A percentile compares a stretch with the other conserved stretches of the same genome.
phyloP scores from a whole-genome alignment of 2,113 vertebrate genomes.

The Halcyon senegalensis region DNA sequence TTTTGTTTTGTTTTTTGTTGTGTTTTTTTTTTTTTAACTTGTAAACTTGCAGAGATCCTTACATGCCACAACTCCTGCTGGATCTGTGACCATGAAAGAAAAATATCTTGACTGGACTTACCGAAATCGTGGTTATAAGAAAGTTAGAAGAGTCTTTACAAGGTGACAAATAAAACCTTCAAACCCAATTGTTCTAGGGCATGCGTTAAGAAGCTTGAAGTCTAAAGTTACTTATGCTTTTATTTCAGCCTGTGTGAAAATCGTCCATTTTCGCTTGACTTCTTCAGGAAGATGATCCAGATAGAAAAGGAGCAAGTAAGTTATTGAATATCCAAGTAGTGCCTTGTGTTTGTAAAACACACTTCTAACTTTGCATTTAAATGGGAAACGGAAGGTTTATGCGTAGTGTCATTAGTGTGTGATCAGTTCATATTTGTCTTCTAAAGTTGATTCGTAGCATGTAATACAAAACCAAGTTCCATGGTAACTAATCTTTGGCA shows the following conservation, averaged over 20 bases:
- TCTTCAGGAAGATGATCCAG: constrained; percentile 92
- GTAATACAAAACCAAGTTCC: constrained; percentile 5
- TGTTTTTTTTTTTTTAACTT: accelerated
- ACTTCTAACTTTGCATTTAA: neutral
- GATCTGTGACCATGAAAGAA: constrained; percentile 86
- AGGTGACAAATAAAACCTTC: constrained; percentile 76
- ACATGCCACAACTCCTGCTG: constrained; percentile 67
- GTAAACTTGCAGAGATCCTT: constrained; percentile 82
- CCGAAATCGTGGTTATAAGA: constrained; percentile 85
- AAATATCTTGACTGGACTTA: constrained; percentile 91
- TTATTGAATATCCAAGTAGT: neutral
- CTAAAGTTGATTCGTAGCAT: neutral
- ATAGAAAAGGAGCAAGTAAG: constrained; percentile 94
- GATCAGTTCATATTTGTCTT: constrained; percentile 6
- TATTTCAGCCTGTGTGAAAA: constrained; percentile 86
- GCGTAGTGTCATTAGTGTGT: neutral
- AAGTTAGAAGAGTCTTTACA: constrained; percentile 85
- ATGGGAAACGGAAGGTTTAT: neutral
- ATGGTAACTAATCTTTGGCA: constrained; percentile 21
- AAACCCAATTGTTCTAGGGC: neutral
- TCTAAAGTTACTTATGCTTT: neutral
- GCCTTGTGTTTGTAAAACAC: neutral
- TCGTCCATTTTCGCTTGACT: constrained; percentile 86
- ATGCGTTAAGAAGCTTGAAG: neutral
- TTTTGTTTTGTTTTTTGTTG: neutral